These are phyloP conservation scores for Rhopilema esculentum DNA, from an alignment of 30 jellyfish, hydroid and myxozoan species.

Conservation along the genomic window DNA sequence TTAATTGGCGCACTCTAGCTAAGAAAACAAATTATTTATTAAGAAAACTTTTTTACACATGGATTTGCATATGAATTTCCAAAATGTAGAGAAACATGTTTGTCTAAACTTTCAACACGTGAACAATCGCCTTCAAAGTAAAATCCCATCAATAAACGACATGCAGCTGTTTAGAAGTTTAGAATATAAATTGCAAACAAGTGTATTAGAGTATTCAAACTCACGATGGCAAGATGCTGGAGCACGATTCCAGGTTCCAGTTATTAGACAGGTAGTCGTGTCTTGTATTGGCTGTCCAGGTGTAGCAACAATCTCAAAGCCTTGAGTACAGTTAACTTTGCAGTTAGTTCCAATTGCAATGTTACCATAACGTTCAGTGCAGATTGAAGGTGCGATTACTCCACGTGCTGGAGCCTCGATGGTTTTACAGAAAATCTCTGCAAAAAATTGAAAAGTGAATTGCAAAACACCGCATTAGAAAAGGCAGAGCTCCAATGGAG, in stretches of 20 bases:
- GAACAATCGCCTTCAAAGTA: too few relatives aligned
- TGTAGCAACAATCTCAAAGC: constrained; percentile 75
- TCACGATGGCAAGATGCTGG: constrained; percentile 92
- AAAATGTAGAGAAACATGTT: too few relatives aligned
- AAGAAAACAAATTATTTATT: too few relatives aligned
- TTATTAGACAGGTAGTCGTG: constrained; percentile 69
- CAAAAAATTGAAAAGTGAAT: not conserved
- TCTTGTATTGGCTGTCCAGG: constrained; percentile 22
- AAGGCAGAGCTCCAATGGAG: too few relatives aligned
- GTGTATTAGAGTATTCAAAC: constrained; percentile 4
- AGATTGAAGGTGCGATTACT: constrained; percentile 71
- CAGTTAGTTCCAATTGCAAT: constrained; percentile 84
- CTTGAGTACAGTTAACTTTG: constrained; percentile 71
- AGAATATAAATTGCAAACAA: not conserved
- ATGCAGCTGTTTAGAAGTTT: not conserved
- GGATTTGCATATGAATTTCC: not conserved
- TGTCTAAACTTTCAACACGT: too few relatives aligned
- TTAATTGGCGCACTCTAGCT: too few relatives aligned
- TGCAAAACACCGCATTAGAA: too few relatives aligned
- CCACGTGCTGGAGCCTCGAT: constrained; percentile 83
- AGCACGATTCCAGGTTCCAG: constrained; percentile 88
- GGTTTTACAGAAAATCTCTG: constrained; percentile 84
- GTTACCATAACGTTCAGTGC: constrained; percentile 80
- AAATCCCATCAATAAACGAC: not conserved
- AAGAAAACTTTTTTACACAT: too few relatives aligned